Percentiles rank a stretch among this genome's conserved stretches.
Evolutionary conservation across 2,113 vertebrate genomes (phyloP).

Genomic region (Tenrec ecaudatus): DNA sequence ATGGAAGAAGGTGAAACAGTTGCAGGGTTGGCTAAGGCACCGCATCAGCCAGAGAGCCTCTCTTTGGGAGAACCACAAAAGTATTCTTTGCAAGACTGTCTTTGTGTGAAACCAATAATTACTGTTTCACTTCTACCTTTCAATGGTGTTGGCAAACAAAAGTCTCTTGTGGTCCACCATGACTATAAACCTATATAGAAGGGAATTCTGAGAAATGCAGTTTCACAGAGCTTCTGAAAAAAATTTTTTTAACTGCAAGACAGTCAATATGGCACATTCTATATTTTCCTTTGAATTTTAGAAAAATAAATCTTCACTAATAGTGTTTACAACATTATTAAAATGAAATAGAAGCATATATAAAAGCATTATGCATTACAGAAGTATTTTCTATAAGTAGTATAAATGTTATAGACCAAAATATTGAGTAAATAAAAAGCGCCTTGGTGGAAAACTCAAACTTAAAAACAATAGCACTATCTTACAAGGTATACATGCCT

Average conservation of each 20-base stretch:
- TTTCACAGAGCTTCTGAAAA: no score
- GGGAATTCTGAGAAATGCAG: background rate
- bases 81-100: background rate
- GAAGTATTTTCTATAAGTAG: background rate
- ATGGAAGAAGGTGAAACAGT: background rate
- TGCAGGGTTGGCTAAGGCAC: background rate
- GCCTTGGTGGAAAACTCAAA: background rate
- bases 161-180: background rate
- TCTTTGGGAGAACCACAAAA: background rate
- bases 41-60: no score
- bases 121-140: background rate
- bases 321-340: background rate
- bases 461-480: background rate
- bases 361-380: background rate
- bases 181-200: background rate
- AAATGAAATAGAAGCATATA: background rate
- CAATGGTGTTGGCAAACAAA: background rate
- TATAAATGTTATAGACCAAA: background rate
- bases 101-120: background rate
- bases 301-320: background rate
- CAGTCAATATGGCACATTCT: background rate
- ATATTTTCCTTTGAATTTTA: background rate
- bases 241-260: background rate
- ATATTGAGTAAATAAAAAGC: background rate
- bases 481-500: no score